Percentiles rank a stretch among this genome's conserved stretches.
These are phyloP conservation scores for Motacilla tschutschensis DNA, from an alignment of 2,113 vertebrate genomes.

Conservation along the genomic window DNA sequence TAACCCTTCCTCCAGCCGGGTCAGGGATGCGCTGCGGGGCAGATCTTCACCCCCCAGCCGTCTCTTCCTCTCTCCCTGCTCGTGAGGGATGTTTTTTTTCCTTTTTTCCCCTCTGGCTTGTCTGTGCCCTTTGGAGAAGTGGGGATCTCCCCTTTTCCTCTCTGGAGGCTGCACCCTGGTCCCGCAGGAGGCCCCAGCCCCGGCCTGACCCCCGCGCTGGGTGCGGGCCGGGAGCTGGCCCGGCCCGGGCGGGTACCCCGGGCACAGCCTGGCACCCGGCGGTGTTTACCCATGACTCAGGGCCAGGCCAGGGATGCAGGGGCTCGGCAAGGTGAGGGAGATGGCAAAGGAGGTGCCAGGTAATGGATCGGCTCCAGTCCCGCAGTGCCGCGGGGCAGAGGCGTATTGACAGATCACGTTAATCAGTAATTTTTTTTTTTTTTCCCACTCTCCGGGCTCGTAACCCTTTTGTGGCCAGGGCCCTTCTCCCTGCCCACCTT, in stretches of 20 bases:
- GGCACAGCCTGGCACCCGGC: constrained; percentile 28
- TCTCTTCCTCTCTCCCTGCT: background rate
- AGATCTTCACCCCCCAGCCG: accelerated
- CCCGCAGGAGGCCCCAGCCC: background rate
- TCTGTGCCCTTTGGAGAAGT: background rate
- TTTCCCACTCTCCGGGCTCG: background rate
- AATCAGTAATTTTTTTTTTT: constrained; percentile 48
- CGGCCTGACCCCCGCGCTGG: background rate
- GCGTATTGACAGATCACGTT: constrained; percentile 56
- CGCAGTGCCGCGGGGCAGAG: constrained; percentile 33
- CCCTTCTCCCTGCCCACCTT: background rate
- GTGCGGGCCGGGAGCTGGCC: background rate
- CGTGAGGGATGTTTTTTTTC: too few relatives aligned
- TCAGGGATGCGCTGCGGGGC: background rate
- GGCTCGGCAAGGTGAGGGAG: constrained; percentile 54
- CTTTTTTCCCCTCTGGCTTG: background rate
- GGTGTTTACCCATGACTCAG: constrained; percentile 61
- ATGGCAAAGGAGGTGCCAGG: constrained; percentile 48
- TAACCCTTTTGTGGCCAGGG: background rate
- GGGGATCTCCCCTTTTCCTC: accelerated
- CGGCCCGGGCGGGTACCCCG: constrained; percentile 22
- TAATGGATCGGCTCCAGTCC: constrained; percentile 52
- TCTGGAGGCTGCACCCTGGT: background rate
- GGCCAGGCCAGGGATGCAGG: background rate
- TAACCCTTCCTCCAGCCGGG: too few relatives aligned